Base-by-base conservation (phyloP, 92 coral and sea anemone species). In the Plumapathes pennacea region DNA sequence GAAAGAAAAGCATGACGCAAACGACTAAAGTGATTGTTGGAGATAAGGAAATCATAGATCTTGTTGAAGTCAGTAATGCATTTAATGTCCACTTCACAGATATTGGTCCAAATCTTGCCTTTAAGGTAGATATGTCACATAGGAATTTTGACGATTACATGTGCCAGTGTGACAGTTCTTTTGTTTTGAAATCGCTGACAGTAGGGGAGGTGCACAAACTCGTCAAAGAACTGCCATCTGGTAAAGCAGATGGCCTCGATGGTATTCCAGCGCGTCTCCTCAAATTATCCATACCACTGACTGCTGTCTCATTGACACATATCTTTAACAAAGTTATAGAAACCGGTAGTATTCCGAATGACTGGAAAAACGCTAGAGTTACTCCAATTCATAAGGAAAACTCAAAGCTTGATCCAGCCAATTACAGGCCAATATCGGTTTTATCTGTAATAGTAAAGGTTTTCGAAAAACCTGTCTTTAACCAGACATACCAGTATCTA, bases 91-190 rank as follows among this genome's bases (percentile, higher is more conserved):
- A 50, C 29, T 64, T 64, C 26, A 50, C 61, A 12, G 74, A 67
- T 38, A 67, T 53, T 13, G 74, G 74, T 63, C 74, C 63, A 3
- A 54, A 41, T 18, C 29, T 67, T 25, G 74, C 62, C 14, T 14
- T 31, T 18, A 51, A 65, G 1, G 34, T 48, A 18, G 34, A 32
- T 48, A 4, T 12, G 29, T 45, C 73, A 34, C 62, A 30, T 34
- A 62, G 50, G 32, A 38, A 27, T 26, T 65, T 63, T 46, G 24
- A 13, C 34, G 61, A 54, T 54, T 54, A 32, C 36, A 21, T 33
- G 19, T 25, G 36, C 32, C 22, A 27, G 15, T 54, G 61, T 18
- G 44, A 32, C 22, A 15, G 61, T 45, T 14, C 43, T 45, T 30
- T 54, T 21, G 19, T 32, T 22, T 28, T 54, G 4, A 45, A 32